Conservation (phyloP, 92 coral and sea anemone species). For the Isaurus tuberculatus region DNA sequence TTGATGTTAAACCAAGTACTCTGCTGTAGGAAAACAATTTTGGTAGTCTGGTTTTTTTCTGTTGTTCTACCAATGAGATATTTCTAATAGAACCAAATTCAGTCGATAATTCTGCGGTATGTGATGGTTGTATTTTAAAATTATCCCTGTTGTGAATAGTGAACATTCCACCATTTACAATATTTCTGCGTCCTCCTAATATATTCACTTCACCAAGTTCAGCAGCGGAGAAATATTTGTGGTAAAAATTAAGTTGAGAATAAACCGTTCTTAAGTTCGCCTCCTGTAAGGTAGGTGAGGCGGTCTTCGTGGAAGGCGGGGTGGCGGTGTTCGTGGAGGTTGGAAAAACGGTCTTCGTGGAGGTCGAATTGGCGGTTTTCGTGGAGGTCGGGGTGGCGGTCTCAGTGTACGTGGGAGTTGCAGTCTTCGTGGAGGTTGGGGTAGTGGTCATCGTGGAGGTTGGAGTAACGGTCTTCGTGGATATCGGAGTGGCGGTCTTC, state of each 20-base stretch:
- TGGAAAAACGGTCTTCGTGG: neutral
- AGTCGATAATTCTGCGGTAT: neutral
- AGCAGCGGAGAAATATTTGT: neutral
- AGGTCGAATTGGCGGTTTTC: too few species aligned
- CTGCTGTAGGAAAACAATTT: neutral
- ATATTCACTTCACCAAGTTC: neutral
- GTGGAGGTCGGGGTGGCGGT: too few species aligned
- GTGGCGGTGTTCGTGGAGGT: too few species aligned
- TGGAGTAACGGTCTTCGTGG: too few species aligned
- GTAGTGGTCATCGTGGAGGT: too few species aligned
- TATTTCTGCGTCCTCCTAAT: neutral
- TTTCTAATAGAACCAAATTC: neutral
- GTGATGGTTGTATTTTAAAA: neutral
- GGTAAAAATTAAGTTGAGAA: neutral
- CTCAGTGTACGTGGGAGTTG: too few species aligned
- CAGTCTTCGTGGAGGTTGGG: too few species aligned
- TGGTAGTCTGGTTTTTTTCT: neutral
- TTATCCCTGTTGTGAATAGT: neutral
- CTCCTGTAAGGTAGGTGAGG: neutral
- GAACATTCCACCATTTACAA: neutral
- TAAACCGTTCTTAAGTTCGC: neutral
- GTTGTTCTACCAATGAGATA: neutral
- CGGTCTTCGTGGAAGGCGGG: too few species aligned
- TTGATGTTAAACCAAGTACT: neutral
- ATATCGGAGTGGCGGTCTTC: too few species aligned